Conservation (phyloP, 2,797 vertebrate species). For the Aphelocoma californica region DNA sequence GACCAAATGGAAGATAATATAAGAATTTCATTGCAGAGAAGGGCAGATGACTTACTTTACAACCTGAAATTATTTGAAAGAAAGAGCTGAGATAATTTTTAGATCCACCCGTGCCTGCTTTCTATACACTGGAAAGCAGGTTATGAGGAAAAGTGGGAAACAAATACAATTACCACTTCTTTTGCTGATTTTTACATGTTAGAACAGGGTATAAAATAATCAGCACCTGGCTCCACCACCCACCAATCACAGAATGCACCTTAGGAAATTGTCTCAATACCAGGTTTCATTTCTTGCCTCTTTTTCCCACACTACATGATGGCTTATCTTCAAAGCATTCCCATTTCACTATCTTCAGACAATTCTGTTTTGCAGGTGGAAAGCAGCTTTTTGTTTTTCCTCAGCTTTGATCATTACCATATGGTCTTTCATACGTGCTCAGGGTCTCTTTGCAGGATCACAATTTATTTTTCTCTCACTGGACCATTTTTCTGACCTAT, state of each 20-base stretch:
- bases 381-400: slow-evolving; percentile 49
- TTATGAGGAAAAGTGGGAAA: neutral
- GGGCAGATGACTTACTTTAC: neutral
- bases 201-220: slow-evolving; percentile 42
- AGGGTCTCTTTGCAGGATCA: neutral
- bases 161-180: neutral
- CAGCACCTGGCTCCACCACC: slow-evolving; percentile 41
- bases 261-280: slow-evolving; percentile 50
- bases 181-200: slow-evolving; percentile 36
- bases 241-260: slow-evolving; percentile 29
- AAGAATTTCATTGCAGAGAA: neutral
- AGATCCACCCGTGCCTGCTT: neutral
- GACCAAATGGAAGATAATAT: neutral
- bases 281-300: slow-evolving; percentile 40
- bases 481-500: slow-evolving; percentile 9
- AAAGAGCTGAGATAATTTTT: neutral
- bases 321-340: slow-evolving; percentile 69
- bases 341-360: slow-evolving; percentile 62
- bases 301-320: slow-evolving; percentile 56
- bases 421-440: slow-evolving; percentile 16
- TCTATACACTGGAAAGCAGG: neutral
- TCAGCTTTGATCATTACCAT: slow-evolving; percentile 50
- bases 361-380: slow-evolving; percentile 59
- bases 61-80: neutral
- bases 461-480: neutral